These are phyloP conservation scores for Threskiornis aethiopicus DNA, from an alignment of 2,797 vertebrate species.

Conservation along the genomic window DNA sequence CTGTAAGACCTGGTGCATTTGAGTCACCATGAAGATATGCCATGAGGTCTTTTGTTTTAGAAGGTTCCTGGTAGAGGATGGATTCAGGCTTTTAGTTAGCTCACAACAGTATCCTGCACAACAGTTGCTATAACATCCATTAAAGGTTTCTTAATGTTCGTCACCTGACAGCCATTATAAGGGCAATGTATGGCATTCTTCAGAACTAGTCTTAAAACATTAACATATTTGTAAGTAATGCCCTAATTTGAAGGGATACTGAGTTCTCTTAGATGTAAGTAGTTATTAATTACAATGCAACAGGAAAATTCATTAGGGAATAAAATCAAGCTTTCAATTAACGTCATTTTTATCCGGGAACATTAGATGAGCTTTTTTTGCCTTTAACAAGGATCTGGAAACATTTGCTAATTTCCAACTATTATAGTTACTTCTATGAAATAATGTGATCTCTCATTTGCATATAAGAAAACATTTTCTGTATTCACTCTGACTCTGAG, in stretches of 20 bases:
- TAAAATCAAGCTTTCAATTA: slow-evolving; percentile 59
- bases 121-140: background rate
- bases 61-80: background rate
- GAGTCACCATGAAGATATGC: background rate
- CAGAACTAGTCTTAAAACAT: background rate
- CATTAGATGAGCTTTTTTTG: background rate
- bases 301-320: slow-evolving; percentile 47
- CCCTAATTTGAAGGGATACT: slow-evolving; percentile 34
- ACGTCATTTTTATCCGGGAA: slow-evolving; percentile 29
- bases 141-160: background rate
- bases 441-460: slow-evolving; percentile 22
- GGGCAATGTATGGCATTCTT: background rate
- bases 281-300: slow-evolving; percentile 58
- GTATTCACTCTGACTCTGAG: slow-evolving; percentile 32
- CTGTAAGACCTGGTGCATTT: background rate
- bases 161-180: background rate
- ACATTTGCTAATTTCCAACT: slow-evolving; percentile 47
- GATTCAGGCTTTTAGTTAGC: background rate
- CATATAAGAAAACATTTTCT: slow-evolving; percentile 49
- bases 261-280: slow-evolving; percentile 19
- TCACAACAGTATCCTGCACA: background rate
- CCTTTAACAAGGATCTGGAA: slow-evolving; percentile 19
- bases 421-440: slow-evolving; percentile 27
- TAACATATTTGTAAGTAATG: slow-evolving; percentile 35
- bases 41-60: background rate